Base-by-base conservation (phyloP, 1,140 invertebrate species). In the Chironomus striatipennis region DNA sequence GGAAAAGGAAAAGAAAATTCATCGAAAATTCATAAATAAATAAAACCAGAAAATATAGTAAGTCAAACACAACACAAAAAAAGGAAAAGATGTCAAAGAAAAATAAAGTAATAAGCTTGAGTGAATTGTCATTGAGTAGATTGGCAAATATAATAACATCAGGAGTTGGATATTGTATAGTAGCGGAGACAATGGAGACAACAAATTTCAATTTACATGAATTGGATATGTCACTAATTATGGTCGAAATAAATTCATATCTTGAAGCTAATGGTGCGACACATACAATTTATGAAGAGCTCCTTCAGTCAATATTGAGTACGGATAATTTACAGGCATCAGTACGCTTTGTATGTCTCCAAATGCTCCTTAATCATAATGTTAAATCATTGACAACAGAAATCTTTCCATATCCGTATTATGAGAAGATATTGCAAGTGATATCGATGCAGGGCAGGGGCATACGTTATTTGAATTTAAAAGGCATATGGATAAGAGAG, bases 401-500 rank as follows among this genome's bases (percentile, higher is more conserved):
- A 17, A 86, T 89, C 72, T 90, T 90, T 80, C 88, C 88, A 1
- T 84, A 85, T 74, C 85, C 84, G 17, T 90, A 88, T 79, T 89
- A 89, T 79, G 85, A 86, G 74, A 87, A 87, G 80, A 87, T 90
- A 76, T 79, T 89, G 76, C 83, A 88, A 80, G 83, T 87, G 73
- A 87, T 89, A 76, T 82, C 82, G 1, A 84, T 85, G 24, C 86
- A 88, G 80, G 88, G 88, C 9, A 82, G 82, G 3, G 84, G 87
- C 47, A 72, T 90, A 76, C 85, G 86, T 72, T 84, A 87, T 34
- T 81, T 90, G 20, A 88, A 90, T 83, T 82, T 90, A 74, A 88
- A 89, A 84, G 88, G 89, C 21, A 85, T 90, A 47, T 89, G 89
- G 89, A 87, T 89, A 21, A 86, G 87, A 80, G 88, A 89, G 74